phyloP scores from a whole-genome alignment of 2,113 vertebrate genomes.

The Bombycilla garrulus region DNA sequence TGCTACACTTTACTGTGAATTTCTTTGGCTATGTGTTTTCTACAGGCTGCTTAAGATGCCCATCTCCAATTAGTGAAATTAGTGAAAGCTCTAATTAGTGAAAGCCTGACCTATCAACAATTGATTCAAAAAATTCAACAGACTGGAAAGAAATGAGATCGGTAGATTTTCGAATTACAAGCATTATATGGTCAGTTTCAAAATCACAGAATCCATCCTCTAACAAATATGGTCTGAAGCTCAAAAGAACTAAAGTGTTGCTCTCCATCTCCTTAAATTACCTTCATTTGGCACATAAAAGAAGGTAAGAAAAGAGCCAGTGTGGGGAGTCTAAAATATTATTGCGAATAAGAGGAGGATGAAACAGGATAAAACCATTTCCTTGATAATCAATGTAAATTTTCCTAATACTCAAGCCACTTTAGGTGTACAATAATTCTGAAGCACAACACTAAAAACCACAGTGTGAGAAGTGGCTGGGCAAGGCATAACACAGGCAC shows the following conservation, averaged over 20 bases:
- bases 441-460: not conserved
- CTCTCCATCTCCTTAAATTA: not conserved
- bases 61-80: not conserved
- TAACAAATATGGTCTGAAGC: not conserved
- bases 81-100: not conserved
- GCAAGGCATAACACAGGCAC: not conserved
- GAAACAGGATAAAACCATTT: not conserved
- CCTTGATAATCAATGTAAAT: not conserved
- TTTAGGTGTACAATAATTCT: not conserved
- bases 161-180: not conserved
- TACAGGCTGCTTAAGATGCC: not conserved
- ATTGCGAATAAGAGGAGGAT: not conserved
- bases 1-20: not conserved
- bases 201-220: not conserved
- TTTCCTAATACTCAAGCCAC: not conserved
- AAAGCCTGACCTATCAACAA: not conserved
- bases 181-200: not conserved
- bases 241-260: not conserved
- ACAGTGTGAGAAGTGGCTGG: not conserved
- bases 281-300: not conserved
- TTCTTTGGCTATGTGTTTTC: not conserved
- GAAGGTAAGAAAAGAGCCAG: not conserved
- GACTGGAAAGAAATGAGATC: not conserved
- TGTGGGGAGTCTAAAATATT: not conserved
- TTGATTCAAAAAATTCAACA: not conserved